phyloP scores from a whole-genome alignment of 2,888 invertebrate species.

The Archips xylosteana region DNA sequence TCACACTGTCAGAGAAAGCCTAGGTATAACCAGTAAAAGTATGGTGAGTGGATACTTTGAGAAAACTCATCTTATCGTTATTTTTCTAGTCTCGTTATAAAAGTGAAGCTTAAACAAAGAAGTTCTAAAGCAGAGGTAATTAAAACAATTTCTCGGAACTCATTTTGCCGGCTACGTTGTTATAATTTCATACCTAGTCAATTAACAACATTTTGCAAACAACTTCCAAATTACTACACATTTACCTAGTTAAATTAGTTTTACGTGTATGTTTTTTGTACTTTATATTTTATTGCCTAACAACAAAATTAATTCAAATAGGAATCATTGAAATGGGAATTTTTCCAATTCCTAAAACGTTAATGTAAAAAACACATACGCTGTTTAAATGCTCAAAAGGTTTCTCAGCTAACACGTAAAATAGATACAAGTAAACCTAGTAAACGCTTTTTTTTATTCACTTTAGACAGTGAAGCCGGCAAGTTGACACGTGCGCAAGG shows the following conservation, averaged over 20 bases:
- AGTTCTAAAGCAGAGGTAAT: slow-evolving; percentile 8
- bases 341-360: too few species aligned
- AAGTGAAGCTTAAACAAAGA: background rate
- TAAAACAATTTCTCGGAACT: slow-evolving; percentile 43
- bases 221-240: background rate
- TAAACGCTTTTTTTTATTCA: background rate
- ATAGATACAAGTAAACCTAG: background rate
- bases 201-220: background rate
- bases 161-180: slow-evolving; percentile 43
- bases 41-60: too few species aligned
- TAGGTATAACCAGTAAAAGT: background rate
- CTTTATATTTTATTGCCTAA: too few species aligned
- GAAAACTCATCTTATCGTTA: background rate
- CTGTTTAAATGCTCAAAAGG: background rate
- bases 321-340: background rate
- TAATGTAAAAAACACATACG: too few species aligned
- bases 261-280: background rate
- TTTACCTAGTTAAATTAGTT: background rate
- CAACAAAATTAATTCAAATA: background rate
- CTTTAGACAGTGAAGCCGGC: slow-evolving; percentile 44
- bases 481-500: slow-evolving; percentile 65
- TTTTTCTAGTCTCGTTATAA: background rate
- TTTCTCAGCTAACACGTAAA: background rate
- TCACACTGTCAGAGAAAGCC: background rate
- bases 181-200: background rate